Evolutionary conservation across 2,888 invertebrate species (phyloP), one percentile per base, ranked within the genome.

Genomic region (Philhelius pedissequus): DNA sequence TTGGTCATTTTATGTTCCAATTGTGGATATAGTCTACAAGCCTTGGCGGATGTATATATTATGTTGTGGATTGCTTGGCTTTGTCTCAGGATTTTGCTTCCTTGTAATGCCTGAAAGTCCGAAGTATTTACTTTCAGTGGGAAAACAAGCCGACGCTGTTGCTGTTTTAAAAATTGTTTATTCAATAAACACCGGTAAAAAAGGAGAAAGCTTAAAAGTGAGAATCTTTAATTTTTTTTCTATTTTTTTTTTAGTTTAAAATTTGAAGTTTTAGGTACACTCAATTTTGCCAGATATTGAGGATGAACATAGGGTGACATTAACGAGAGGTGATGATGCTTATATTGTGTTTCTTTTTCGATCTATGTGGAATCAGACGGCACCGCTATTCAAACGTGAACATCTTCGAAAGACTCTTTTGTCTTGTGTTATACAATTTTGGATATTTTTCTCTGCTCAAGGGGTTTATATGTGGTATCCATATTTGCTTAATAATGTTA

Each of bases 401-500:
- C 89, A 90, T 77, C 73, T 89, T 11, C 79, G 81, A 1, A 89
- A 88, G 64, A 90, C 90, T 1, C 20, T 89, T 4, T 73, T 90
- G 11, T 87, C 89, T 8, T 90, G 90, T 73, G 22, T 87, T 1
- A 88, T 91, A 62, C 89, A 90, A 84, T 90, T 90, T 86, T 88
- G 87, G 9, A 89, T 89, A 62, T 90, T 88, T 82, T 87, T 88
- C 56, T 88, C 89, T 30, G 89, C 88, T 3, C 89, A 90, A 60
- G 89, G 90, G 0, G 87, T 91, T 27, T 89, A 90, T 35, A 89
- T 91, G 88, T 91, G 90, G 89, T 89, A 90, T 71, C 90, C 90
- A 0, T 89, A 89, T 48, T 90, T 91, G 22, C 87, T 90, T 0
- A 90, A 90, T 76, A 88, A 86, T 22, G 86, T 89, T 30, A 88